phyloP scores from a whole-genome alignment of 2,888 invertebrate species.

The Actias luna region DNA sequence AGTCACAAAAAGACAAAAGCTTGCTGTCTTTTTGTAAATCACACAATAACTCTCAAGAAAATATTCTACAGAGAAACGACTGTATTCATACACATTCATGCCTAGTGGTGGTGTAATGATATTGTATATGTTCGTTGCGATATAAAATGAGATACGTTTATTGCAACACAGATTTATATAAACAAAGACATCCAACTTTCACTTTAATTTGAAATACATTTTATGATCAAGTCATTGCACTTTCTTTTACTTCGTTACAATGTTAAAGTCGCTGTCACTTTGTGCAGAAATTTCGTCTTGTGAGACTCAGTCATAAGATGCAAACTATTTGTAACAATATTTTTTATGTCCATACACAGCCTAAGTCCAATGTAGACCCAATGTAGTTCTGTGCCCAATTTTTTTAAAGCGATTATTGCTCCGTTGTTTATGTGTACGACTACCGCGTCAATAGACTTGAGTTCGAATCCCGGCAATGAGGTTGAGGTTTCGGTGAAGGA shows the following conservation, averaged over 20 bases:
- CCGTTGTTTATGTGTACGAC: too few species aligned
- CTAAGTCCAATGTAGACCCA: too few species aligned
- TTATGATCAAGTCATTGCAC: background rate
- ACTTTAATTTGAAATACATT: background rate
- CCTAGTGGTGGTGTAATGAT: slow-evolving; percentile 1
- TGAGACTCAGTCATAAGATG: too few species aligned
- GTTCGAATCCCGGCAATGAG: too few species aligned
- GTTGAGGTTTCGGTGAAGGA: too few species aligned
- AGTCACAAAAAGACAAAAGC: slow-evolving; percentile 4
- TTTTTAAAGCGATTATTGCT: too few species aligned
- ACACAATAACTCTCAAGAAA: slow-evolving; percentile 4
- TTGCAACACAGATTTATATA: background rate
- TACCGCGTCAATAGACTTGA: too few species aligned
- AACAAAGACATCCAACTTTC: background rate
- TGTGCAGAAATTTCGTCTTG: too few species aligned
- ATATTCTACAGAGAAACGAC: background rate
- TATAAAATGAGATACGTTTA: background rate
- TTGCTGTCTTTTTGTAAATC: slow-evolving; percentile 13
- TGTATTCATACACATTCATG: slow-evolving; percentile 11
- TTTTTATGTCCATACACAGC: too few species aligned
- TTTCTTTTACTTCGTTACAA: background rate
- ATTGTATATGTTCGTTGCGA: background rate
- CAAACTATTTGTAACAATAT: too few species aligned
- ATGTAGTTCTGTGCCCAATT: too few species aligned
- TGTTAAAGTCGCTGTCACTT: background rate